Conservation (phyloP, 2,888 invertebrate species). For the Catotricha subobsoleta region DNA sequence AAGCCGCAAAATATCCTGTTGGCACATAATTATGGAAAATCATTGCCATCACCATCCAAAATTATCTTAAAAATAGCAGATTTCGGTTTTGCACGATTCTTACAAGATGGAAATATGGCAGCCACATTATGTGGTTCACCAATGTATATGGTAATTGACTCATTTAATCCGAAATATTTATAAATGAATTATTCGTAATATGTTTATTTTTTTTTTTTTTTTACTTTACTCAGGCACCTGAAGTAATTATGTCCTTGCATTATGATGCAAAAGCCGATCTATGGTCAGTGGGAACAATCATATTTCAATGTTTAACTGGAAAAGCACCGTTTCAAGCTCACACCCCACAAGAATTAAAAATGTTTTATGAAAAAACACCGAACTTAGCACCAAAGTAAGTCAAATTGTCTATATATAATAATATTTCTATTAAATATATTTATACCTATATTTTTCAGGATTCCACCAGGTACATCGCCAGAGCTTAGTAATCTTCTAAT, state of each 20-base stretch:
- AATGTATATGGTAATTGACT: constrained; percentile 91
- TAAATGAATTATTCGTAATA: too few relatives aligned
- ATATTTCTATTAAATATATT: not conserved
- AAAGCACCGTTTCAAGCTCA: constrained; percentile 97
- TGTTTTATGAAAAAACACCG: constrained; percentile 89
- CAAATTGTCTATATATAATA: constrained; percentile 2
- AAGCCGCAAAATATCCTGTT: constrained; percentile 96
- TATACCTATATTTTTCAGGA: constrained; percentile 38
- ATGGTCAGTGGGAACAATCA: constrained; percentile 98
- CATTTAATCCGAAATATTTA: too few relatives aligned
- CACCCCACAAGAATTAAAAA: constrained; percentile 92
- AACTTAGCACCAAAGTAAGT: constrained; percentile 77
- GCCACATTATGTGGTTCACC: constrained; percentile 98
- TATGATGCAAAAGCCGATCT: constrained; percentile 99
- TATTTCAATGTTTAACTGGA: constrained; percentile 95
- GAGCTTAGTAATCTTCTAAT: constrained; percentile 74
- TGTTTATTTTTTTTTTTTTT: too few relatives aligned
- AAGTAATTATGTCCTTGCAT: constrained; percentile 97
- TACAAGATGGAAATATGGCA: constrained; percentile 98
- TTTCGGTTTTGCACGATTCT: constrained; percentile 97
- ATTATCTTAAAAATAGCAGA: constrained; percentile 97
- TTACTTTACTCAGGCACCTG: constrained; percentile 51
- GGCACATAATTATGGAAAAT: constrained; percentile 43
- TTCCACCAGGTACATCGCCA: constrained; percentile 82
- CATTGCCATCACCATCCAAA: constrained; percentile 47